Base-by-base conservation (phyloP, 2,113 vertebrate genomes). In the Picathartes gymnocephalus region DNA sequence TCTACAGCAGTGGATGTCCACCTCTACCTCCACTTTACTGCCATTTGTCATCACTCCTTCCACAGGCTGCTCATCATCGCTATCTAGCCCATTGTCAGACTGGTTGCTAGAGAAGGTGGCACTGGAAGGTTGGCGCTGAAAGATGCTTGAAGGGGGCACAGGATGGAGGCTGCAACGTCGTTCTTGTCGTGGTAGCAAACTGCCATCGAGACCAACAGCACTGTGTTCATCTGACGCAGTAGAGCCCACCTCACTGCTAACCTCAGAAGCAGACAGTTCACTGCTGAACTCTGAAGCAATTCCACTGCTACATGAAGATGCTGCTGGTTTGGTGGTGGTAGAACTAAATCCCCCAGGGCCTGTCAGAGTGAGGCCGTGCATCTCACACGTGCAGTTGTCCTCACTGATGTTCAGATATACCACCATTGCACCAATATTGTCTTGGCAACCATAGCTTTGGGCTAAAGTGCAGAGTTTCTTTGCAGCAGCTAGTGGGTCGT, bases 221-320 rank as follows among this genome's bases (percentile, higher is more conserved):
- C 86, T 98, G 76, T 99, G 99, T 61, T 99, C 99, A 23, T 99
- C 99, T 5, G 99, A 99, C 9, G 99, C 99, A 2, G 99, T 99
- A 84, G 99, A 99, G 7, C 99, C 99, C 15, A 99, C 99, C 91
- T 99, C 99, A n/a, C 99, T 99, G 97, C 99, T 99, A 28, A 99
- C 98, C 96, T 99, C 99, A 2, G 99, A 99, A 27, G 99, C 98
- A 10, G 99, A 99, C 30, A 99, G 98, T 86, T 99, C 99, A 33
- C 99, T 99, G 98, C 97, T 98, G 88, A 99, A 99, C 97, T 99
- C 99, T 0, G 99, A 99, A 56, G 98, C 98, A 14, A 99, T 97
- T 24, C 99, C 99, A 33, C 98, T 99, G 92, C 99, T 99, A 44
- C 98, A 99, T 3, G 99, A 99, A 57, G 98, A 97, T 4, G 98